Percentiles rank a stretch among this genome's conserved stretches.
These are phyloP conservation scores for Euleptes europaea DNA, from an alignment of 2,113 vertebrate species.

Conservation along the genomic window DNA sequence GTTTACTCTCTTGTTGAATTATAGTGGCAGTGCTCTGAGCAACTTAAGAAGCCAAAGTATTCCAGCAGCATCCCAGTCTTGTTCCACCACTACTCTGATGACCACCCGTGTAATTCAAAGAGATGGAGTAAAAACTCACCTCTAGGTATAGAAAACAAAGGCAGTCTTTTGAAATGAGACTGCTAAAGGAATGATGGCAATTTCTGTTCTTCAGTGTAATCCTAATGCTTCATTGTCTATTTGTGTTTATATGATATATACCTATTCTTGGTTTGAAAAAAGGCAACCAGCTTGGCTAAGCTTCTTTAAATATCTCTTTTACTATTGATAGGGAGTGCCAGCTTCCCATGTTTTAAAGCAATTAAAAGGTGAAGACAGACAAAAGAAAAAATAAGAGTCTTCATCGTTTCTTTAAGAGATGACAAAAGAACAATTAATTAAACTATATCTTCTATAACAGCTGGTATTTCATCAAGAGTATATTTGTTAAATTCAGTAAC, in stretches of 20 bases:
- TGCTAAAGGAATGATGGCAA: conserved; percentile 49
- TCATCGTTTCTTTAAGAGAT: conserved; percentile 49
- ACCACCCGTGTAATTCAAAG: conserved; percentile 78
- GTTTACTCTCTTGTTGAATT: conserved; percentile 71
- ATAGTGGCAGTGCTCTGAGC: conserved; percentile 78
- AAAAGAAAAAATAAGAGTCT: conserved; percentile 14
- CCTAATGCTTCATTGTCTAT: conserved; percentile 54
- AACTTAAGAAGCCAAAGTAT: conserved; percentile 61
- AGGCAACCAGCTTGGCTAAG: conserved; percentile 41
- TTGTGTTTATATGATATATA: background rate
- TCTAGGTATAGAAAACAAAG: conserved; percentile 71
- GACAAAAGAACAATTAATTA: conserved; percentile 6
- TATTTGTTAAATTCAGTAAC: conserved; percentile 68
- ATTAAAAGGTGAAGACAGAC: background rate
- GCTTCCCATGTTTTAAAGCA: conserved; percentile 61
- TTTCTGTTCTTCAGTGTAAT: conserved; percentile 59
- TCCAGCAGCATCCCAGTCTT: conserved; percentile 58
- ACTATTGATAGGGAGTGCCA: conserved; percentile 39
- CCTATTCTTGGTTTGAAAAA: conserved; percentile 22
- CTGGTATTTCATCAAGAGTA: conserved; percentile 66
- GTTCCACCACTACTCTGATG: conserved; percentile 69
- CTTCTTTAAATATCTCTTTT: conserved; percentile 46
- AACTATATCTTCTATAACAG: conserved; percentile 54
- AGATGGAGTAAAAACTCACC: conserved; percentile 77
- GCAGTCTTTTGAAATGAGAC: conserved; percentile 57